These are phyloP conservation scores for Harpegnathos saltator DNA, from an alignment of 1,140 invertebrate species.

Conservation along the genomic window DNA sequence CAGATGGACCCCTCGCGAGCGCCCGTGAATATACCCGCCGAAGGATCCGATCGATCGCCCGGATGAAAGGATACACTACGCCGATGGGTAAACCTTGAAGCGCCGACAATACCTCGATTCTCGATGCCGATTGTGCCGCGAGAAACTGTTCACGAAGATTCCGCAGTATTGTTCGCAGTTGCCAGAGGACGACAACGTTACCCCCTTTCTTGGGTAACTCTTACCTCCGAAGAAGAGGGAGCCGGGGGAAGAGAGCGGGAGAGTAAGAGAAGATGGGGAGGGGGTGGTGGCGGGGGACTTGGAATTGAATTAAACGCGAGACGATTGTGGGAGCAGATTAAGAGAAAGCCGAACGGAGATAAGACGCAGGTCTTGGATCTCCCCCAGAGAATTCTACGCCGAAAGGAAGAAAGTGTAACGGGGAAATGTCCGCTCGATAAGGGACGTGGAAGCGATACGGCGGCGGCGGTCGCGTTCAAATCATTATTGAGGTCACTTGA, in stretches of 20 bases:
- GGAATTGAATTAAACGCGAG: constrained; percentile 13
- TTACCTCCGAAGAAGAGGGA: not conserved
- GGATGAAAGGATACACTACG: constrained; percentile 53
- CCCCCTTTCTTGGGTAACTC: constrained; percentile 36
- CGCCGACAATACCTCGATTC: constrained; percentile 52
- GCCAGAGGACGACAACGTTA: constrained; percentile 33
- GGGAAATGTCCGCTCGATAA: constrained; percentile 14
- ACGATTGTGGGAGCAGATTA: constrained; percentile 33
- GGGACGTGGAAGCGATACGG: too few relatives aligned
- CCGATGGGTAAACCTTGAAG: constrained; percentile 48
- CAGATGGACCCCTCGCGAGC: constrained; percentile 49
- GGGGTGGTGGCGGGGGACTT: too few relatives aligned
- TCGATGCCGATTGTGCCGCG: constrained; percentile 31
- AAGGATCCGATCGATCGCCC: constrained; percentile 47
- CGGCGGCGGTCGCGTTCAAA: not conserved
- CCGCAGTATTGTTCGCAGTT: constrained; percentile 30
- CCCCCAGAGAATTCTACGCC: too few relatives aligned
- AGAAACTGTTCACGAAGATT: constrained; percentile 24
- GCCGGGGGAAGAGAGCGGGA: not conserved
- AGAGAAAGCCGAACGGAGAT: constrained; percentile 21
- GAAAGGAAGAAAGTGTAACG: too few relatives aligned
- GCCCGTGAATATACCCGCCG: constrained; percentile 7
- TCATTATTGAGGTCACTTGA: constrained; percentile 9
- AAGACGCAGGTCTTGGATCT: constrained; percentile 18
- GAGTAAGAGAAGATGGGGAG: not conserved